phyloP scores from a whole-genome alignment of 2,113 vertebrate species.

The Mola mola region DNA sequence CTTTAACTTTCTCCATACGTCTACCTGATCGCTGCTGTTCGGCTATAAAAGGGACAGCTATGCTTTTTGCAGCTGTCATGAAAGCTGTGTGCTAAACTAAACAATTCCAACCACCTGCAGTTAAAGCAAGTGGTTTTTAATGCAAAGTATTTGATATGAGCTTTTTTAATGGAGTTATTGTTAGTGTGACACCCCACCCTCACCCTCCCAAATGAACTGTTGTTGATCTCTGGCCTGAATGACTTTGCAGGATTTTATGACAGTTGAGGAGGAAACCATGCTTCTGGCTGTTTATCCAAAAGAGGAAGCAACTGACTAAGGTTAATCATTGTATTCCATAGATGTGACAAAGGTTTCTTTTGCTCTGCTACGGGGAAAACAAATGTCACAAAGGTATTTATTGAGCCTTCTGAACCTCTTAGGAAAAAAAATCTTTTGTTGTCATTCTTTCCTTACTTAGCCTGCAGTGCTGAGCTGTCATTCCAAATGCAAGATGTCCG shows the following conservation, averaged over 20 bases:
- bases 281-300: background rate
- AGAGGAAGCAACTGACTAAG: too few species aligned
- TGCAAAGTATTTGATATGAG: constrained; percentile 4
- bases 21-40: constrained; percentile 39
- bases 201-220: too few species aligned
- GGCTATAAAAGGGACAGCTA: constrained; percentile 47
- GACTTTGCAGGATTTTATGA: too few species aligned
- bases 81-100: background rate
- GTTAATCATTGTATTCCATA: too few species aligned
- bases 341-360: too few species aligned
- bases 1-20: constrained; percentile 6
- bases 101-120: constrained; percentile 5
- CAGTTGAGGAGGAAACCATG: background rate
- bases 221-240: too few species aligned
- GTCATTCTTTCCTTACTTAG: constrained; percentile 6
- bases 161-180: background rate
- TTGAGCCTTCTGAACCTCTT: constrained; percentile 9
- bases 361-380: constrained; percentile 1
- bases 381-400: constrained; percentile 13
- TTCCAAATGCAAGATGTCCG: constrained; percentile 14
- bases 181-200: background rate
- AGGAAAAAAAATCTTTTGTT: constrained; percentile 27
- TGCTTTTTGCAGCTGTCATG: too few species aligned
- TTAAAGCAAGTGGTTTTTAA: constrained; percentile 40
- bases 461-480: constrained; percentile 43